Evolutionary conservation across 2,888 invertebrate species (phyloP), one percentile per base, ranked within the genome.

Genomic region (Laspeyria flexula): DNA sequence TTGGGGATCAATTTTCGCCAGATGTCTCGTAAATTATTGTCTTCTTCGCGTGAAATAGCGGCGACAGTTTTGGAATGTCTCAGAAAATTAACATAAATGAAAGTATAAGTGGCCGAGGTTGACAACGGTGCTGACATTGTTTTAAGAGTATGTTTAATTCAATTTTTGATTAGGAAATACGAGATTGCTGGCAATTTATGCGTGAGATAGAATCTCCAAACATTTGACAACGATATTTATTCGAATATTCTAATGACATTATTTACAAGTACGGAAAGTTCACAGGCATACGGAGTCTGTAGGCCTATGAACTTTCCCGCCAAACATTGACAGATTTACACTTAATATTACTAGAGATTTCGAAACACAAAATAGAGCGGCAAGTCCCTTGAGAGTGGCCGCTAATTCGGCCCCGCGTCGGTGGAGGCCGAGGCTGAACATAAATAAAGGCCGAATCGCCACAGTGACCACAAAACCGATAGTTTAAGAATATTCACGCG

Each of bases 401-500:
- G 73, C 77, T 81, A 80, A 79, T 81, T 77, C 78, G 76, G 61
- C 60, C 48, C 55, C 57, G 58, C 63, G 56, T 60, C 57, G 48
- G 47, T 46, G 68, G 66, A 67, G 65, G 48, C 53, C 45, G 71
- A 71, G 75, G 73, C 69, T 71, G 70, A 66, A 73, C 83, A 86
- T 90, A 91, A 90, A 91, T 88, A 86, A 86, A 73, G 79, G 72
- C 77, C 70, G 83, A 78, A 83, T 81, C 81, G 83, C 85, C 84
- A 73, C 80, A 85, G 77, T 79, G 85, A 84, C 90, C 90, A 79
- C 90, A 82, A 85, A 87, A 77, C 88, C 90, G 86, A 91, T 92
- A 92, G 91, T 92, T 91, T 91, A 92, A 91, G 91, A 92, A 92
- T 91, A 91, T 90, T 89, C 90, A 81, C 83, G 81, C 70, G 85